Base-by-base conservation (phyloP, 2,888 invertebrate species). In the Drosophila recens region DNA sequence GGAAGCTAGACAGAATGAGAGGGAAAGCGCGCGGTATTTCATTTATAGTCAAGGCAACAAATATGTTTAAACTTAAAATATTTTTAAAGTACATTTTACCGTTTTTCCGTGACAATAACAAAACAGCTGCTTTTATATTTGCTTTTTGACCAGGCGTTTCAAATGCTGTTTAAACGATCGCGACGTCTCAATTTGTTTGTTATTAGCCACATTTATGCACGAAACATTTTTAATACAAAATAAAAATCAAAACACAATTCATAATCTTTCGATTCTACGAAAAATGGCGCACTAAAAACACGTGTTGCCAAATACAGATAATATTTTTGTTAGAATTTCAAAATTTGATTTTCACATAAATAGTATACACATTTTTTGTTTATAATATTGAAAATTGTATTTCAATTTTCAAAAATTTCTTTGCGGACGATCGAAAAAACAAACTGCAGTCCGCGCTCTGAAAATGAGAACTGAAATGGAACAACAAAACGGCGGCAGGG, bases 401-500 rank as follows among this genome's bases (percentile, higher is more conserved):
- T 49, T 30, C 5, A 43, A 30, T 36, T 51, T 51, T 15, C 34
- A 53, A 20, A 38, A 56, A 57, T 51, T 66, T 66, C 17, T 54
- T 71, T 59, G 65, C 80, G 68, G 23, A 45, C 51, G 54, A 49
- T 36, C 63, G 74, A 46, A 57, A 68, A 54, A 68, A 43, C 66
- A 74, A 81, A 79, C 70, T 81, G 82, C 67, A 68, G 64, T 49
- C 52, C 66, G 72, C 82, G 72, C 72, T 80, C 72, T 51, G 43
- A 79, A 67, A 66, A 53, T 57, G 62, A 76, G 57, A 79, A 84
- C 81, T 70, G 59, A 86, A 86, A 59, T 75, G 17, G 62, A 52
- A 45, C 56, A 65, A 34, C 56, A 65, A 70, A 70, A 72, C 76
- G 59, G 48, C 72, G 71, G 48, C 75, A 54, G 77, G 70, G 63